Base-by-base conservation (phyloP, 2,113 vertebrate genomes). In the Oreocharis arfaki region DNA sequence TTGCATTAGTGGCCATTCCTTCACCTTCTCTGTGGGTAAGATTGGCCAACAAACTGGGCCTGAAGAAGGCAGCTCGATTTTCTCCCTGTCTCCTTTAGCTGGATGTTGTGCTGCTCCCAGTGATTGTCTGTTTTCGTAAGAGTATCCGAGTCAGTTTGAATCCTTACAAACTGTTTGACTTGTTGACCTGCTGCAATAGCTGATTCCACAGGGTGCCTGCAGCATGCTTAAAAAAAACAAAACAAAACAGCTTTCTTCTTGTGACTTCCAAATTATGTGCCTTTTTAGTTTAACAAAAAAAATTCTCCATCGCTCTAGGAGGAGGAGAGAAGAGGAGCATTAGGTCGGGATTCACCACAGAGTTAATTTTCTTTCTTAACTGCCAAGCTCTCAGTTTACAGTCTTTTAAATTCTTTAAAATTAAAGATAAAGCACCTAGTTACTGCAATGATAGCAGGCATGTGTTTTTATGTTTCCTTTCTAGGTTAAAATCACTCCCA, bases 181-280 rank as follows among this genome's bases (percentile, higher is more conserved):
- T 82, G 61, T 73, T 96, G 89, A 95, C 91, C 89, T 85, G 70
- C 70, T 85, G 59, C 89, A 87, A 65, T 22, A 89, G 87, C 84
- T 94, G 76, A 90, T 95, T 96, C 93, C 89, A 91, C 78, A 77
- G 89, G 65, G 70, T 89, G 81, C 44, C 91, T 93, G 59, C 87
- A 76, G 28, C 0, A 11, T 93, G 84, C 76, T 89, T n/a, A n/a
- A 49, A 87, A 94, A 95, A 85, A 67, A 56, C 35, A 60, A 59
- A 80, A n/a, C 35, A 37, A 1, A 78, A 27, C 57, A 82, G 65
- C 70, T 91, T 95, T 94, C 70, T 71, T 93, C 87, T 77, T 1
- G 5, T 88, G 39, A 27, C 24, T 86, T 90, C 59, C 56, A 93
- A 91, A 86, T 85, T 53, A 37, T 37, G 33, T 85, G 74, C 46